These are phyloP conservation scores for Callionymus lyra DNA, from an alignment of 2,113 vertebrate species.

Conservation along the genomic window DNA sequence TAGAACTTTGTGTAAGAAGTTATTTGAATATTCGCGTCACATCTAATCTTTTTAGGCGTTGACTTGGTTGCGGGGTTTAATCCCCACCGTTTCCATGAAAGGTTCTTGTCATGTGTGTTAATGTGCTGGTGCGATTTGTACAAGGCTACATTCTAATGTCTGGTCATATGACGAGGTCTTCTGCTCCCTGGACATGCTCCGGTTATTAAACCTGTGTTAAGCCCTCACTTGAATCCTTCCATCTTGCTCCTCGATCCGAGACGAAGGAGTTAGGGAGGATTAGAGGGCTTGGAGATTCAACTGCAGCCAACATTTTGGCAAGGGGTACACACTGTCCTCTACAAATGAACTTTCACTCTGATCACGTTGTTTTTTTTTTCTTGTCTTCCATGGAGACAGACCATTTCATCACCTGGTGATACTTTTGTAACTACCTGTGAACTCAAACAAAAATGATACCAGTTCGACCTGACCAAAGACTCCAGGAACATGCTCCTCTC, in stretches of 20 bases:
- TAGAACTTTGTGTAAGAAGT: slow-evolving; percentile 15
- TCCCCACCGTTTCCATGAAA: slow-evolving; percentile 13
- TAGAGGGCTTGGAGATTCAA: slow-evolving; percentile 43
- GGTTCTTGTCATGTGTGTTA: too few relatives aligned
- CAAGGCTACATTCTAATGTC: slow-evolving; percentile 18
- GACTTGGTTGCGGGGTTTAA: slow-evolving; percentile 46
- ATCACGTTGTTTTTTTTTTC: too few relatives aligned
- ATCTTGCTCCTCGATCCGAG: slow-evolving; percentile 49
- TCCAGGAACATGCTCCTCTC: too few relatives aligned
- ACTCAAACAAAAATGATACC: neutral
- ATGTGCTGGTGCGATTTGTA: too few relatives aligned
- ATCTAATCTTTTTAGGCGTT: slow-evolving; percentile 51
- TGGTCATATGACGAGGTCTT: slow-evolving; percentile 51
- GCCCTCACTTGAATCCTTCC: slow-evolving; percentile 48
- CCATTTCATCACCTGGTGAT: slow-evolving; percentile 6
- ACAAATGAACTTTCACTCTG: slow-evolving; percentile 3
- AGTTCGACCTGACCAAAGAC: too few relatives aligned
- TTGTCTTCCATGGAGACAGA: slow-evolving; percentile 6
- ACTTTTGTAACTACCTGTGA: slow-evolving; percentile 11
- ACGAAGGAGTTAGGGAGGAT: slow-evolving; percentile 50
- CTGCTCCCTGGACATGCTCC: slow-evolving; percentile 44
- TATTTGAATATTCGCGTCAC: slow-evolving; percentile 33
- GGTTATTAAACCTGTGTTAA: slow-evolving; percentile 62
- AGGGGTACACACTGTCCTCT: slow-evolving; percentile 4
- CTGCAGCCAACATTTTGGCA: slow-evolving; percentile 33